Conservation (phyloP, 2,797 vertebrate species). For the Diplodus puntazzo region DNA sequence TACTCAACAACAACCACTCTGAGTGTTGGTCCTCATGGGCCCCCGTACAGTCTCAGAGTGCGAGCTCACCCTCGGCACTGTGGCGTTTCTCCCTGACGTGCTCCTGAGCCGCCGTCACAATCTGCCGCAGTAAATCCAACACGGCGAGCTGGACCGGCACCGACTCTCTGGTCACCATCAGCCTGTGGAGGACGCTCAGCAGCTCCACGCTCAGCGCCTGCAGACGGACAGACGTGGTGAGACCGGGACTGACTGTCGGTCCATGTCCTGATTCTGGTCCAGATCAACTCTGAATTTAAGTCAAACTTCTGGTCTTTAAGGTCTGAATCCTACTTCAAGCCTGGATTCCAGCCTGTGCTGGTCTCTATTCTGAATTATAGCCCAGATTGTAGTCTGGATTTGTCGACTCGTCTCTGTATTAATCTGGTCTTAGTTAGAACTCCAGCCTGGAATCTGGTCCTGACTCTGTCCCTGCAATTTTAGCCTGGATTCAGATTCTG, state of each 20-base stretch:
- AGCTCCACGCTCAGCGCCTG: constrained; percentile 92
- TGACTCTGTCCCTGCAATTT: neutral
- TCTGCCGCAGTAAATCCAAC: constrained; percentile 88
- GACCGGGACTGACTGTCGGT: too few species aligned
- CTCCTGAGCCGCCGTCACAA: constrained; percentile 92
- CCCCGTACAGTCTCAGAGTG: neutral
- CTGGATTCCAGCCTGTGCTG: too few species aligned
- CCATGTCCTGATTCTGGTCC: too few species aligned
- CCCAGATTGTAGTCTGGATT: too few species aligned
- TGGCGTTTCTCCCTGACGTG: constrained; percentile 93
- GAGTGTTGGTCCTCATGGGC: neutral
- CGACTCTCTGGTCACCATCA: constrained; percentile 93
- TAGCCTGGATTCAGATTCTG: neutral
- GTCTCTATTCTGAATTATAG: too few species aligned
- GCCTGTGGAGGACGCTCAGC: constrained; percentile 91
- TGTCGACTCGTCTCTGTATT: too few species aligned
- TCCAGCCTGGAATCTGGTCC: too few species aligned
- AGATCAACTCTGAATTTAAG: too few species aligned
- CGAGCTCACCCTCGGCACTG: constrained; percentile 91
- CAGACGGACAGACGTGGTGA: neutral
- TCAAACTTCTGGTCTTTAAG: too few species aligned
- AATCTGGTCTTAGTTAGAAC: too few species aligned
- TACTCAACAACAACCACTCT: too few species aligned
- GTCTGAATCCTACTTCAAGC: too few species aligned
- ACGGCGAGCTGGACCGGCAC: constrained; percentile 88